A percentile compares a stretch with the other conserved stretches of the same genome.
Conservation (phyloP, 2,797 vertebrate genomes). For the Oreochromis mossambicus region DNA sequence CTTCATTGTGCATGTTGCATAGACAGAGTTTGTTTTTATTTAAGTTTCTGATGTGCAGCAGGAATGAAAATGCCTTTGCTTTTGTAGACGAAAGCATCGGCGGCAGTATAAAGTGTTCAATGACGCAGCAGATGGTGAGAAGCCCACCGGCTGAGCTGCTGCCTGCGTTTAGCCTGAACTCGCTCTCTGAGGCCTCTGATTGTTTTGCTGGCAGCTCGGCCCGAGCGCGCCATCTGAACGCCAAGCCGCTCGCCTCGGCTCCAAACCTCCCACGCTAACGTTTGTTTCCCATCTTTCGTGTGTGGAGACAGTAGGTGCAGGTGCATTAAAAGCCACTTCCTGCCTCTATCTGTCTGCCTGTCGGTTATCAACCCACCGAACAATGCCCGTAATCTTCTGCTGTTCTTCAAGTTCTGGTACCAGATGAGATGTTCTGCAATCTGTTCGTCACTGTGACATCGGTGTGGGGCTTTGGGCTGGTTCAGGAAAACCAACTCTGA, state of each 20-base stretch:
- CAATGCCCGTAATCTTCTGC: not conserved
- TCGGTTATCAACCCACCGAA: not conserved
- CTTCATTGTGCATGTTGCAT: not conserved
- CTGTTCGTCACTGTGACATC: not conserved
- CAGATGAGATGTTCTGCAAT: not conserved
- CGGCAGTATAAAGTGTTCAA: not conserved
- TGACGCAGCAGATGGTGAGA: not conserved
- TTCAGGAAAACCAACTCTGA: too few relatives aligned
- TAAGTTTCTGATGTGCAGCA: not conserved
- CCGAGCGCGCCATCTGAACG: constrained; percentile 4
- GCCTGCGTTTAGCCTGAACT: not conserved
- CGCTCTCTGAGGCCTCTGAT: not conserved
- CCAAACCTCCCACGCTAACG: constrained; percentile 18
- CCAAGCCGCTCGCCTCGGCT: constrained; percentile 16
- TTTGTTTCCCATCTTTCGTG: constrained; percentile 8
- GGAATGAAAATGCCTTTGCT: not conserved
- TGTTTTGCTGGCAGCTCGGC: not conserved
- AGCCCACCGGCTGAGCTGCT: not conserved
- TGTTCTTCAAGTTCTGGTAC: not conserved
- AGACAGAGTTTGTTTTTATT: not conserved
- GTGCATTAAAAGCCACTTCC: not conserved
- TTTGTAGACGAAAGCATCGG: not conserved
- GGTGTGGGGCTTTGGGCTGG: too few relatives aligned
- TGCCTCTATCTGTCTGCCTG: not conserved
- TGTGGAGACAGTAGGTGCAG: not conserved